These are phyloP conservation scores for Nephrocerus scutellatus DNA, from an alignment of 2,888 invertebrate species.

Conservation along the genomic window DNA sequence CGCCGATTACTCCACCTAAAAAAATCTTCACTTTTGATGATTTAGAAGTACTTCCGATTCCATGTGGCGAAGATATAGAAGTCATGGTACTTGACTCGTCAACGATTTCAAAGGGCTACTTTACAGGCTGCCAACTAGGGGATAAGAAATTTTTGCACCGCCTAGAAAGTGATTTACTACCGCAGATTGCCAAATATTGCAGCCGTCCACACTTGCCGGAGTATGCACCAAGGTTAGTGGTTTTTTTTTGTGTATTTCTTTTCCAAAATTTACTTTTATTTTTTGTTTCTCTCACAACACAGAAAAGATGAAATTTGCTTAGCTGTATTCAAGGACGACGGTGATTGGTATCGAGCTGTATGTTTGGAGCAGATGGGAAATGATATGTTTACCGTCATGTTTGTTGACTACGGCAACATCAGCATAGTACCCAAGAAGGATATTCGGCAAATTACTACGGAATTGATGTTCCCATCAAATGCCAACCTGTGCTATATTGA, in stretches of 20 bases:
- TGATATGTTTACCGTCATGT: conserved; percentile 26
- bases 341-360: conserved; percentile 31
- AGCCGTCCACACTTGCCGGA: conserved; percentile 14
- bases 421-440: conserved; percentile 22
- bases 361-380: conserved; percentile 22
- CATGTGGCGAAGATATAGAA: conserved; percentile 21
- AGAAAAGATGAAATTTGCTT: conserved; percentile 29
- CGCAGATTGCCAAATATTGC: conserved; percentile 23
- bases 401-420: conserved; percentile 29
- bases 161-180: too few species aligned
- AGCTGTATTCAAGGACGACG: conserved; percentile 25
- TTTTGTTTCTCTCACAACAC: too few species aligned
- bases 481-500: conserved; percentile 27
- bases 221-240: conserved; percentile 26
- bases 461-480: conserved; percentile 27
- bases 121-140: conserved; percentile 24
- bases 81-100: conserved; percentile 26
- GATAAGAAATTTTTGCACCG: conserved; percentile 19
- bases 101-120: conserved; percentile 23
- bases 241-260: too few species aligned
- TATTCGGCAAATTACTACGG: conserved; percentile 24
- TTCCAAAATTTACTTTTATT: too few species aligned
- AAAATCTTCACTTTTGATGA: conserved; percentile 21
- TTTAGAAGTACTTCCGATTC: conserved; percentile 25
- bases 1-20: too few species aligned